Base-by-base conservation (phyloP, 1,140 invertebrate genomes). In the Lanistes nyassanus region DNA sequence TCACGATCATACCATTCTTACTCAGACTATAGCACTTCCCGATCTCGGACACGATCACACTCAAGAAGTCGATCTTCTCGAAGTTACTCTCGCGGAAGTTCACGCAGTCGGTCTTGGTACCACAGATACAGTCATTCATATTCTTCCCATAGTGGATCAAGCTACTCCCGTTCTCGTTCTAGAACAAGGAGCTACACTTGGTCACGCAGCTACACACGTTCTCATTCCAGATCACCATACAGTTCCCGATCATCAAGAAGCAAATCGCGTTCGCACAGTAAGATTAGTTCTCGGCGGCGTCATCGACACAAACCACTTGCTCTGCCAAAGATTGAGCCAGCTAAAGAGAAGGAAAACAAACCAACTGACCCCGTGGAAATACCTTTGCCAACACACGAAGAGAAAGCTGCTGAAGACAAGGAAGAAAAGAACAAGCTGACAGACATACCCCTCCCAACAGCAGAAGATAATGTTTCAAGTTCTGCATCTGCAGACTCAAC, bases 1-100 rank as follows among this genome's bases (percentile, higher is more conserved):
- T 84, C 79, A 34, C 75, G 66, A 39, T 53, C 31, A 37, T 74
- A 56, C 26, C 81, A 81, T 60, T 77, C 79, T 71, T 84, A 85
- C 58, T 83, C 83, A 26, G 80, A 84, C 65, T 83, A 84, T 70
- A 84, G 82, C 72, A 78, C 79, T 55, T 77, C 76, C 13, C 58
- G 76, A 19, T 77, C 76, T 56, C 34, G 82, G 56, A 82, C 81
- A 53, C 70, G 81, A 19, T 86, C 85, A 58, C 82, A 78, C 53
- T 79, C 79, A 36, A 67, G 80, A 60, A 81, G 82, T 37, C 73
- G 81, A 39, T 81, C 78, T 42, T 80, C 79, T 34, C 76, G 81
- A 37, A 79, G 80, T 60, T 85, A 86, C 42, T 76, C 81, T 23
- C 74, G 81, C 19, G 60, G 56, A 29, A 65, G 36, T 51, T 70